Base-by-base conservation (phyloP, 1,140 invertebrate species). In the Conus ventricosus region DNA sequence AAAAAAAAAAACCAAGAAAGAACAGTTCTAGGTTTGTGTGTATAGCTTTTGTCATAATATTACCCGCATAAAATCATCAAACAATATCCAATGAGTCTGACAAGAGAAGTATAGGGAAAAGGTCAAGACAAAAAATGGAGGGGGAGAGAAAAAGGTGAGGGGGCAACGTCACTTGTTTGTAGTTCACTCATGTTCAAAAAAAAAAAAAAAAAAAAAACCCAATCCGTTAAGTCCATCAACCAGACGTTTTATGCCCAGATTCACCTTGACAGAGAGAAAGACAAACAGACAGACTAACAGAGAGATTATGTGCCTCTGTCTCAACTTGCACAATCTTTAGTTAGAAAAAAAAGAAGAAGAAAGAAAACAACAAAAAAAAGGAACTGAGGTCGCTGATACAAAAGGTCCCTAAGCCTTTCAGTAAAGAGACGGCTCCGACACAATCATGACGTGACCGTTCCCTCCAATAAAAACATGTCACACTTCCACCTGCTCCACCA, bases 21-120 rank as follows among this genome's bases (percentile, higher is more conserved):
- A 71, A 71, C 11, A 71, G 67, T 71, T 71, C 67, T n/a, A 71
- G 67, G 20, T 71, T 71, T 71, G 67, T 71, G 67, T 71, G 23
- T n/a, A 71, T 71, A 71, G 67, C 67, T 71, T 71, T 71, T 71
- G 11, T 71, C 20, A 7, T 71, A 13, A 71, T 71, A n/a, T 71
- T 71, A 71, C 67, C 67, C 67, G 67, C 67, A 71, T 71, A 71
- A 71, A 71, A 23, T 71, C 67, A 71, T 71, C 67, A 71, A 71
- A 13, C 60, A 63, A 71, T 71, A 71, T 20, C 23, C 67, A 71
- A 23, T n/a, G 67, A 71, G 67, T 71, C 67, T 71, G 67, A 71
- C 67, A n/a, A 71, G 67, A 71, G 13, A 71, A 20, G 20, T 20
- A 71, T 6, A 71, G 67, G 20, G 10, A 23, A 23, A 71, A 20